Conservation (phyloP, 2,888 invertebrate species). For the Lobophora halterata region DNA sequence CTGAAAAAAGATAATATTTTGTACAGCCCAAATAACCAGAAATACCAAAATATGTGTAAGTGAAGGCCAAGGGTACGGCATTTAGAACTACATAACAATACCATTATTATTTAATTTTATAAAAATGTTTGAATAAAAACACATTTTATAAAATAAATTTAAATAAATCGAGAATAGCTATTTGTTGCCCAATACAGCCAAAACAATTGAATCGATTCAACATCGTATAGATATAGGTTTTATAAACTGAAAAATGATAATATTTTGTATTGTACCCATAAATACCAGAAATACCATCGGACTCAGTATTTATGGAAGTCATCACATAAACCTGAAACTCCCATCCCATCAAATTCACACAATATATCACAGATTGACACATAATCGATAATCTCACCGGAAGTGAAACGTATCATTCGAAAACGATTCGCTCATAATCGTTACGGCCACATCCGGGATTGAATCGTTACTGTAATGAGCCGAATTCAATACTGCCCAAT, state of each 20-base stretch:
- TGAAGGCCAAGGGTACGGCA: slow-evolving; percentile 12
- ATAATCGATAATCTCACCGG: slow-evolving; percentile 11
- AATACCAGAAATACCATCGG: background rate
- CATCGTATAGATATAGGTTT: too few relatives aligned
- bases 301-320: too few relatives aligned
- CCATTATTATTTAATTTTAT: too few relatives aligned
- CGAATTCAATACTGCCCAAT: slow-evolving; percentile 42
- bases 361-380: background rate
- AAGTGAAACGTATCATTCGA: slow-evolving; percentile 28
- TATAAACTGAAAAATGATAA: too few relatives aligned
- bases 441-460: slow-evolving; percentile 48
- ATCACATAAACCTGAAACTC: too few relatives aligned
- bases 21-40: background rate
- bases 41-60: slow-evolving; percentile 1
- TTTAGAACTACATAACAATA: background rate
- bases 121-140: too few relatives aligned
- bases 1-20: too few relatives aligned
- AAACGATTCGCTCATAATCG: slow-evolving; percentile 42
- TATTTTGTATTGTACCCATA: background rate
- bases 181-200: too few relatives aligned
- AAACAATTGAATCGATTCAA: too few relatives aligned
- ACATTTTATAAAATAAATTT: too few relatives aligned
- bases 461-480: slow-evolving; percentile 55
- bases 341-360: too few relatives aligned
- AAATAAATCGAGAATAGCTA: too few relatives aligned